A percentile compares a stretch with the other conserved stretches of the same genome.
These are phyloP conservation scores for Synergus itoensis DNA, from an alignment of 2,888 invertebrate genomes.

Conservation along the genomic window DNA sequence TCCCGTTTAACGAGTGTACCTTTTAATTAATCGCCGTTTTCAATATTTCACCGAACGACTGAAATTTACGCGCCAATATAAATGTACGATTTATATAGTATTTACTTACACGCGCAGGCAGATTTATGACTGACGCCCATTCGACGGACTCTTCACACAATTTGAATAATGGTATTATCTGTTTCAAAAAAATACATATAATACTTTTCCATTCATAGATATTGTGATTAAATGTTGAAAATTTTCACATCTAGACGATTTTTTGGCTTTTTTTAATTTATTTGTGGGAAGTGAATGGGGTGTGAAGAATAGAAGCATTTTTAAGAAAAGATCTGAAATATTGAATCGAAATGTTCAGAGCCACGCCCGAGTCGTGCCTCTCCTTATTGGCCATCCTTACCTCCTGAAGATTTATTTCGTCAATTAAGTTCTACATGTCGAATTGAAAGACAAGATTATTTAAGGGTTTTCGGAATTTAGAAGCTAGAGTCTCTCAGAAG, in stretches of 20 bases:
- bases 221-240: neutral
- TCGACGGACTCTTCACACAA: slow-evolving; percentile 22
- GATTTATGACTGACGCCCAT: slow-evolving; percentile 25
- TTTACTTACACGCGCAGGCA: slow-evolving; percentile 3
- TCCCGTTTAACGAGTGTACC: slow-evolving; percentile 71
- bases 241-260: neutral
- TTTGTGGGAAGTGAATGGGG: neutral
- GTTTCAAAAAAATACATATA: neutral
- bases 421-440: slow-evolving; percentile 57
- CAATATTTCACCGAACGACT: slow-evolving; percentile 64
- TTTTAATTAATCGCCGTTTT: slow-evolving; percentile 72
- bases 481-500: slow-evolving; percentile 52
- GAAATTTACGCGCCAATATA: slow-evolving; percentile 57
- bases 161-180: slow-evolving; percentile 24
- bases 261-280: neutral
- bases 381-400: slow-evolving; percentile 57
- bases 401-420: slow-evolving; percentile 52
- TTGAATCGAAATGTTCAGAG: slow-evolving; percentile 37
- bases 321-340: neutral
- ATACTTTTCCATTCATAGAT: neutral
- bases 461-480: slow-evolving; percentile 53
- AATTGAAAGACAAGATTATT: slow-evolving; percentile 46
- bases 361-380: slow-evolving; percentile 56
- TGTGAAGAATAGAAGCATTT: neutral
- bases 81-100: slow-evolving; percentile 45